Evolutionary conservation across 2,888 invertebrate species (phyloP).

Genomic region (Pyrrhosoma nymphula): DNA sequence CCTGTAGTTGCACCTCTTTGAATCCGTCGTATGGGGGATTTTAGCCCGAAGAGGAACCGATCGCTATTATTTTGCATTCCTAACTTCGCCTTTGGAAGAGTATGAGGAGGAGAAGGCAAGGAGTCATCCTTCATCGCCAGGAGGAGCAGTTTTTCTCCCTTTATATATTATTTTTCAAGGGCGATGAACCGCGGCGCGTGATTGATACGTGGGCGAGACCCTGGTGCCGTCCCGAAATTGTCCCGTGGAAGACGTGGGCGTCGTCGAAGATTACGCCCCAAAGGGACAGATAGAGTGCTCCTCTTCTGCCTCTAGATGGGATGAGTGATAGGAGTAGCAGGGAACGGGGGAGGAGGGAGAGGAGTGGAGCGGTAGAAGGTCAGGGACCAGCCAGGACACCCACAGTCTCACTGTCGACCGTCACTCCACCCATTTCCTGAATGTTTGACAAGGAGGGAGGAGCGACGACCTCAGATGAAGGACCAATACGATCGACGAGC

Average conservation of each 20-base stretch:
- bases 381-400: conserved; percentile 18
- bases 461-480: neutral
- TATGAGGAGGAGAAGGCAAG: too few relatives aligned
- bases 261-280: neutral
- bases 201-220: conserved; percentile 21
- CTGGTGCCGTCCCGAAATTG: neutral
- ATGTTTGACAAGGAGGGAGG: neutral
- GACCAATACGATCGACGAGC: neutral
- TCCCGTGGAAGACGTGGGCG: neutral
- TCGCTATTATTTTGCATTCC: neutral
- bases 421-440: neutral
- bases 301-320: neutral
- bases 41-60: neutral
- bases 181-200: neutral
- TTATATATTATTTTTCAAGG: neutral
- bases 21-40: neutral
- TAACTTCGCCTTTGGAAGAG: neutral
- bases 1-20: too few relatives aligned
- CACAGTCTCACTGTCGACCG: neutral
- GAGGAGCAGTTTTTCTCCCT: neutral
- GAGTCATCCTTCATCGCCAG: neutral
- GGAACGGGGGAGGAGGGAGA: neutral
- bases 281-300: neutral
- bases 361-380: neutral
- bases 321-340: neutral